Base-by-base conservation (phyloP, 2,888 invertebrate genomes). In the Napeogenes sylphis region DNA sequence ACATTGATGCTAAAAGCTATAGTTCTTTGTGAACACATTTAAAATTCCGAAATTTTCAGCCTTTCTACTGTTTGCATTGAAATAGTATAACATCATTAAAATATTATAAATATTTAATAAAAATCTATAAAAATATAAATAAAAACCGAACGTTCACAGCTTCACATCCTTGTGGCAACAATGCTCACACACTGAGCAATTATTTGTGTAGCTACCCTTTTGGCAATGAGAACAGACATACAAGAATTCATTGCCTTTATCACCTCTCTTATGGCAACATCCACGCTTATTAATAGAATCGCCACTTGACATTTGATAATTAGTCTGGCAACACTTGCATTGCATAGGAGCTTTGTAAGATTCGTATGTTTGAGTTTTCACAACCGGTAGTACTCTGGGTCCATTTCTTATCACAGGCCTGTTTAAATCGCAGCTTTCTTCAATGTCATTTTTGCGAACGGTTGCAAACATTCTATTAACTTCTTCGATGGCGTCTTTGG, bases 381-480 rank as follows among this genome's bases (percentile, higher is more conserved):
- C 89, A 10, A 89, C 84, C 53, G 90, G 89, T 57, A 89, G 70
- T 1, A 89, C 79, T 73, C 88, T 80, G 0, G 88, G 89, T 0
- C 89, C 90, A 59, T 68, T 81, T 64, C 89, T 79, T 2, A 79
- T 69, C 55, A 78, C 30, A 0, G 89, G 88, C 42, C 87, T 80
- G n/a, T 89, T 89, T 0, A 65, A 54, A 47, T 74, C 70, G 45
- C 80, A 21, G 8, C 51, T 63, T 32, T 74, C 69, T 0, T 55
- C 42, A 4, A 62, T 5, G 2, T 68, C 70, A n/a, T 71, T 66
- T 56, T 70, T 82, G 58, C 72, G 77, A 0, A 89, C 83, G 4
- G 77, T 87, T 0, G 88, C 89, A 70, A 88, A 90, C 82, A 89
- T 84, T 75, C 89, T 79, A 32, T 89, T 87, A 0, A 88, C 87